Conservation (phyloP, 2,888 invertebrate genomes). For the Eristalis arbustorum region DNA sequence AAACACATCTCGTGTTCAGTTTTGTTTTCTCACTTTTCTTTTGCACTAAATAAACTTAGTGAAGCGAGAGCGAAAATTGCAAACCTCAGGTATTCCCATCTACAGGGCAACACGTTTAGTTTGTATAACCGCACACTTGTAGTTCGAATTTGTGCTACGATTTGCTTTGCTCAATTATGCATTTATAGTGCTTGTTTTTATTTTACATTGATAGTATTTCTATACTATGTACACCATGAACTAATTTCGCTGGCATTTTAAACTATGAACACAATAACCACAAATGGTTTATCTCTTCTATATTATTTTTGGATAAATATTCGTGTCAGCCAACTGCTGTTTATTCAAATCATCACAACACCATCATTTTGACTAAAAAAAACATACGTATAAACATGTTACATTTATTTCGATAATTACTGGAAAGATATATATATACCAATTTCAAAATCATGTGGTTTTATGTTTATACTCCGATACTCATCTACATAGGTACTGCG, state of each 20-base stretch:
- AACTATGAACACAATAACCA: background rate
- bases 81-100: slow-evolving; percentile 43
- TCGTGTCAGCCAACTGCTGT: too few relatives aligned
- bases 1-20: background rate
- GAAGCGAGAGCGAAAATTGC: slow-evolving; percentile 39
- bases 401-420: too few relatives aligned
- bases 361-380: too few relatives aligned
- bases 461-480: too few relatives aligned
- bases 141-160: slow-evolving; percentile 16
- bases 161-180: slow-evolving; percentile 18
- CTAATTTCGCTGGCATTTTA: background rate
- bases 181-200: too few relatives aligned
- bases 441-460: too few relatives aligned
- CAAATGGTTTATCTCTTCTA: too few relatives aligned
- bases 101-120: slow-evolving; percentile 30
- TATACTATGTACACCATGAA: background rate
- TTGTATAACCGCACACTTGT: slow-evolving; percentile 7
- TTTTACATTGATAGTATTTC: too few relatives aligned
- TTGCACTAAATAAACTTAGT: slow-evolving; percentile 3
- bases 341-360: too few relatives aligned
- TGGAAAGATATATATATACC: too few relatives aligned
- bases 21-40: slow-evolving; percentile 9
- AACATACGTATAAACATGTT: too few relatives aligned
- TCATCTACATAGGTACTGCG: background rate
- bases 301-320: too few relatives aligned